Conservation (phyloP, 1,140 invertebrate species). For the Pseudomyrmex cubaensis region DNA sequence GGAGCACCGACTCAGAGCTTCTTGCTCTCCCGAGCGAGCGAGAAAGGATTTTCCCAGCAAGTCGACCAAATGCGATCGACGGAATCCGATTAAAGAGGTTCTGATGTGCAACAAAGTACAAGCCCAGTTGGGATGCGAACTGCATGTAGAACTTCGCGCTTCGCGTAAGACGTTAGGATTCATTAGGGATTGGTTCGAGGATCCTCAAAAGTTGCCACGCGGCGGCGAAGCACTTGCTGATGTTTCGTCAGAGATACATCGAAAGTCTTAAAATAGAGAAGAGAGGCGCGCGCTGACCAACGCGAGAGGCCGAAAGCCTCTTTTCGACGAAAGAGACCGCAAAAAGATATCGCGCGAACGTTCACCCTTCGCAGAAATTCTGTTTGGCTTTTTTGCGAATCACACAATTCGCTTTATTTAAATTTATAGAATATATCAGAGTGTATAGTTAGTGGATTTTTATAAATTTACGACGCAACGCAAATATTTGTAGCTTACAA, state of each 20-base stretch:
- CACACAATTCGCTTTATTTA: background rate
- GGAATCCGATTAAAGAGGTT: conserved; percentile 6
- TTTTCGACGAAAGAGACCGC: conserved; percentile 37
- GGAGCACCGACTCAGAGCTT: background rate
- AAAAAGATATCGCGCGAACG: conserved; percentile 47
- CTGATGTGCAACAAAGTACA: background rate
- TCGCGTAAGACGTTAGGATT: background rate
- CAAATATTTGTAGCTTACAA: too few relatives aligned
- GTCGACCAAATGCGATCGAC: conserved; percentile 20
- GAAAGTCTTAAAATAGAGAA: conserved; percentile 63
- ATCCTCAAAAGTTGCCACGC: conserved; percentile 31
- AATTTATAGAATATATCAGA: background rate
- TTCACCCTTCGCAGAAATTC: conserved; percentile 26
- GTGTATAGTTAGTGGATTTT: background rate
- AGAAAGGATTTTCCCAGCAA: background rate
- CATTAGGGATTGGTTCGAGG: background rate
- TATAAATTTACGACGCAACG: too few relatives aligned
- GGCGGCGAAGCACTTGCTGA: conserved; percentile 18
- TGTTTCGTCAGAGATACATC: conserved; percentile 60
- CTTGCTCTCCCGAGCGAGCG: background rate
- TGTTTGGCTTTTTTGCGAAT: background rate
- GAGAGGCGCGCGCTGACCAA: conserved; percentile 15
- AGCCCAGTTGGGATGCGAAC: background rate
- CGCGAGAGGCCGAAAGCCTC: conserved; percentile 29
- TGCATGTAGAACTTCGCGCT: background rate